These are phyloP conservation scores for Coelogynopora nodosa DNA, from an alignment of 2,888 invertebrate genomes.

Conservation along the genomic window DNA sequence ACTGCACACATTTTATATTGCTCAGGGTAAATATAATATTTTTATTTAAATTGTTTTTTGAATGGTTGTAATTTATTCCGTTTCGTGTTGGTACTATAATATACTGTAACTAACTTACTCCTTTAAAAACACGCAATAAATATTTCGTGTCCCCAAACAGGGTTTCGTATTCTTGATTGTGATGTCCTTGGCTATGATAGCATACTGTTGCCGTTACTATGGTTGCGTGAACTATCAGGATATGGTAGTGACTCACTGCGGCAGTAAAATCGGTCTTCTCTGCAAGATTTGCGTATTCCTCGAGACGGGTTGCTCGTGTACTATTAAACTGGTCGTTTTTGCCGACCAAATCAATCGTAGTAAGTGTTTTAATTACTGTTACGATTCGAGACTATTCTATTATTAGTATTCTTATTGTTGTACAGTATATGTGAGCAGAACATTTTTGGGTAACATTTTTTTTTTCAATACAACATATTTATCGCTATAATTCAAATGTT, in stretches of 20 bases:
- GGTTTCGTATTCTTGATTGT: not conserved
- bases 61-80: not conserved
- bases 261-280: not conserved
- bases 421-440: too few species aligned
- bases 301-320: not conserved
- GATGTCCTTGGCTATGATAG: conserved; percentile 8
- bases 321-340: conserved; percentile 27
- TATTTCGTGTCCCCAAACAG: not conserved
- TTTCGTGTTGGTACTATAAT: not conserved
- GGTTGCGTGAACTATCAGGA: conserved; percentile 40
- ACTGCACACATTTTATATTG: too few species aligned
- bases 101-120: not conserved
- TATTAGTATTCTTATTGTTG: not conserved
- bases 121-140: too few species aligned
- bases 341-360: conserved; percentile 27
- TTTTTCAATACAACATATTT: too few species aligned
- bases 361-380: not conserved
- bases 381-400: not conserved
- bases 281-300: conserved; percentile 24
- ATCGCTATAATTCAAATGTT: too few species aligned
- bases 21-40: not conserved
- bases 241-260: conserved; percentile 23
- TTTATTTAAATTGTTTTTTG: not conserved
- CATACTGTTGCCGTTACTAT: conserved; percentile 34
- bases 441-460: too few species aligned